phyloP scores from a whole-genome alignment of 2,888 invertebrate genomes.

The Mythimna lalbum region DNA sequence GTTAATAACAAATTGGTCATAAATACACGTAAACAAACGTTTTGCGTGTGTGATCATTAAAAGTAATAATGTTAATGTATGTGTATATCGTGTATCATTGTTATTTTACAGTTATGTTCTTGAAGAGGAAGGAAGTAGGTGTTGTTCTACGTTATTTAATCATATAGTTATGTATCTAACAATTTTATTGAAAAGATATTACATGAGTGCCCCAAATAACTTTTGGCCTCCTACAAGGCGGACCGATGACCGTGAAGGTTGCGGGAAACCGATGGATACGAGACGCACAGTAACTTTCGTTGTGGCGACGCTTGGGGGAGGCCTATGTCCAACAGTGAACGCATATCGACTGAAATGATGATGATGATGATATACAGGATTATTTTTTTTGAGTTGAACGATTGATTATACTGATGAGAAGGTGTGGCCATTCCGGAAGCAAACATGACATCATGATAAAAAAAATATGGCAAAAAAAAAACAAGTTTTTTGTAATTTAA shows the following conservation, averaged over 20 bases:
- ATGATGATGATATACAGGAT: too few relatives aligned
- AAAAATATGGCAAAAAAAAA: constrained; percentile 7
- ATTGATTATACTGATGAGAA: not conserved
- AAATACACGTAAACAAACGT: constrained; percentile 24
- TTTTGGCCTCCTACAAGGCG: too few relatives aligned
- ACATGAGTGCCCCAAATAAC: not conserved
- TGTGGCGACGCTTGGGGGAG: too few relatives aligned
- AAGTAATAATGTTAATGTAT: constrained; percentile 10
- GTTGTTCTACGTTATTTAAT: not conserved
- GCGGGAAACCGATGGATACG: too few relatives aligned
- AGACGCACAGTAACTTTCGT: too few relatives aligned
- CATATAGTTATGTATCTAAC: not conserved
- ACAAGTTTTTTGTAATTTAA: constrained; percentile 19
- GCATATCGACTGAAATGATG: too few relatives aligned
- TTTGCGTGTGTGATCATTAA: constrained; percentile 22
- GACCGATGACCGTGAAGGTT: too few relatives aligned
- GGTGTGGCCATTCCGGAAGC: constrained; percentile 8
- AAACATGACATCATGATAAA: constrained; percentile 27
- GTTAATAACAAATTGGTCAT: constrained; percentile 7
- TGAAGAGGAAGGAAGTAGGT: constrained; percentile 40
- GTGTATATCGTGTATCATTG: constrained; percentile 19
- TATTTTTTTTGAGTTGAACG: not conserved
- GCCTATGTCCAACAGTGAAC: too few relatives aligned
- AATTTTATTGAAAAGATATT: too few relatives aligned
- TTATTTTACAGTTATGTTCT: constrained; percentile 31